Percentiles rank a stretch among this genome's conserved stretches.
These are phyloP conservation scores for Struthio camelus DNA, from an alignment of 2,113 vertebrate species.

Conservation along the genomic window DNA sequence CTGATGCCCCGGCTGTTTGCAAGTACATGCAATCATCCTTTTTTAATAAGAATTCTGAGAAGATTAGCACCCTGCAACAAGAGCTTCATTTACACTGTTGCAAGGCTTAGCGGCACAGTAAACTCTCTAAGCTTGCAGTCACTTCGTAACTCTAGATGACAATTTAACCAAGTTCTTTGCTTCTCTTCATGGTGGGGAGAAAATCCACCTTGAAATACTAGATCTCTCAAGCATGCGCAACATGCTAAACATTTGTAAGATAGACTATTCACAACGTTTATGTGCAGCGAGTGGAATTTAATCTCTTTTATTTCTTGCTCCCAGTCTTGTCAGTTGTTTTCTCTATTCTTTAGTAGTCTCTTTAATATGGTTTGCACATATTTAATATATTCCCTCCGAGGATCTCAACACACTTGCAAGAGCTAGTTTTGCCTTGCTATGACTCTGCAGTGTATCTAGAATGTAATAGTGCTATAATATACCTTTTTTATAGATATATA, in stretches of 20 bases:
- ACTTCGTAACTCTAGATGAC: neutral
- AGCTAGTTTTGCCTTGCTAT: constrained; percentile 32
- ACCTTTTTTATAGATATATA: constrained; percentile 37
- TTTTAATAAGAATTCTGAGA: constrained; percentile 69
- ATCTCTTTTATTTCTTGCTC: constrained; percentile 59
- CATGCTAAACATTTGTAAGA: constrained; percentile 52
- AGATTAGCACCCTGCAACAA: constrained; percentile 61
- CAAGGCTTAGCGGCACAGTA: constrained; percentile 19
- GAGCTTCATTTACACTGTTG: constrained; percentile 34
- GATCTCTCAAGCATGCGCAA: constrained; percentile 42
- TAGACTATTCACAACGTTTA: constrained; percentile 46
- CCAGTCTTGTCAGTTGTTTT: constrained; percentile 53
- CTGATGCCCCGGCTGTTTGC: constrained; percentile 3
- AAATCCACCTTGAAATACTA: constrained; percentile 63
- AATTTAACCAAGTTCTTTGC: constrained; percentile 1
- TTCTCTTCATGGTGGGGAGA: neutral
- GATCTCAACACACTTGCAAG: constrained; percentile 48
- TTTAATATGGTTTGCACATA: constrained; percentile 60
- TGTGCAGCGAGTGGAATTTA: constrained; percentile 56
- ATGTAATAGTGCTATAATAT: constrained; percentile 5
- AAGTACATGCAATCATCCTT: constrained; percentile 41
- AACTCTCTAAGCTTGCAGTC: neutral
- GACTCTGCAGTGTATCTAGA: neutral
- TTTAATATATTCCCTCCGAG: constrained; percentile 58
- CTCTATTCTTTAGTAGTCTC: constrained; percentile 35